Base-by-base conservation (phyloP, 2,113 vertebrate species). In the Notiomystis cincta region DNA sequence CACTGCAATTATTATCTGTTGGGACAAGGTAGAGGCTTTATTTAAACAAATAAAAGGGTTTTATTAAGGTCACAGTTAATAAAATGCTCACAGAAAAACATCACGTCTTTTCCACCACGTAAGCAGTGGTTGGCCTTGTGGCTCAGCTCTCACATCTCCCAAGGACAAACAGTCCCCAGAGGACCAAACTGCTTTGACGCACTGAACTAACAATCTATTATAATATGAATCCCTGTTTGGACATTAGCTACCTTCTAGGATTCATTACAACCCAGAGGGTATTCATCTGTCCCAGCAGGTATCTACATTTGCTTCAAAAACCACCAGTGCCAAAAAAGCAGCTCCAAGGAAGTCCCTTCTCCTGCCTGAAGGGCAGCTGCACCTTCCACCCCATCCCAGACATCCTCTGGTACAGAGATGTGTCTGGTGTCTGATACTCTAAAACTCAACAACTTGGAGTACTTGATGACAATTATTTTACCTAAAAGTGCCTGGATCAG, bases 1-100 rank as follows among this genome's bases (percentile, higher is more conserved):
- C 45, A 99, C 99, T 11, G 99, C 99, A 42, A 99, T 99, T 93
- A 99, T 99, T 94, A 99, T 99, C 99, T 99, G 96, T 93, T 35
- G 73, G 65, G 15, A 91, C 64, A 91, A 83, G 67, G 72, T 10
- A 96, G 48, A 66, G 18, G 35, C 21, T 66, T 61, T 47, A 88
- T 90, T 93, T 80, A 78, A 78, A 67, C 0, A 5, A 85, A 50
- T 8, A 67, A 33, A 82, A 69, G 45, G 40, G 47, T 33, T 88
- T 78, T 67, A 40, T 14, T 27, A 58, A 67, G 27, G 64, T 64
- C 67, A 90, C 27, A 56, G 47, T 54, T 73, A 80, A 22, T 37
- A 77, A 94, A 80, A 70, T 5, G 11, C 10, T 71, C 23, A 71
- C 6, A 62, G n/a, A n/a, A 77, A 62, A 92, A 57, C 13, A 71